These are phyloP conservation scores for Pseudoatta argentina DNA, from an alignment of 1,140 invertebrate species.

Conservation along the genomic window DNA sequence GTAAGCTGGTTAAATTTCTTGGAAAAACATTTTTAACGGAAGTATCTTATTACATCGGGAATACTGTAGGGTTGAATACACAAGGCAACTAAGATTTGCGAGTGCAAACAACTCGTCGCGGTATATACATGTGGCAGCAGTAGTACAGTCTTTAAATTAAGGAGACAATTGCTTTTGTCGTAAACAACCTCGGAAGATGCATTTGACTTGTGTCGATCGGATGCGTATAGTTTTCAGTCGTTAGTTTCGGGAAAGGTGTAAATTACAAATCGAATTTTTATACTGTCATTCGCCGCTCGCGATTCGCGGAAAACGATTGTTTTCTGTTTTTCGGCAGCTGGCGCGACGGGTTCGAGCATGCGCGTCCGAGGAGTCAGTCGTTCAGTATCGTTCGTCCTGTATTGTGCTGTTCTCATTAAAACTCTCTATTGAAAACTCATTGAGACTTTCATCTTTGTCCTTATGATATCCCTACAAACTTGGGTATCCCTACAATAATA, in stretches of 20 bases:
- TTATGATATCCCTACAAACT: too few relatives aligned
- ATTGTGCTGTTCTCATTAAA: too few relatives aligned
- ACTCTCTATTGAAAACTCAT: too few relatives aligned
- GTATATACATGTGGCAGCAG: slow-evolving; percentile 15
- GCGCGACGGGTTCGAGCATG: too few relatives aligned
- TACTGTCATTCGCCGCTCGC: too few relatives aligned
- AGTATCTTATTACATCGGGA: not conserved
- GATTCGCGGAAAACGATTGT: too few relatives aligned
- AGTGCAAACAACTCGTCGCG: slow-evolving; percentile 50
- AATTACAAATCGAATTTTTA: not conserved
- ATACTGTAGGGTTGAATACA: not conserved
- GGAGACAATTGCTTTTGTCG: slow-evolving; percentile 27
- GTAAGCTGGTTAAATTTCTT: slow-evolving; percentile 15
- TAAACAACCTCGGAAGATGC: slow-evolving; percentile 13
- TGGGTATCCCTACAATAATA: too few relatives aligned
- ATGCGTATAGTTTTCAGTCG: not conserved
- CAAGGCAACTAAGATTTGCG: slow-evolving; percentile 47
- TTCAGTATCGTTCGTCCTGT: too few relatives aligned
- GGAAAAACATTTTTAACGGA: slow-evolving; percentile 34
- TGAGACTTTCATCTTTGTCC: too few relatives aligned
- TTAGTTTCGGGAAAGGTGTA: not conserved
- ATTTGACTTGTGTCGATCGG: not conserved
- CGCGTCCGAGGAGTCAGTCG: too few relatives aligned
- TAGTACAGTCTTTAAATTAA: slow-evolving; percentile 27
- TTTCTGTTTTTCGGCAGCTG: too few relatives aligned